A percentile compares a stretch with the other conserved stretches of the same genome.
These are phyloP conservation scores for Gastracanthus pulcherrimus DNA, from an alignment of 2,888 invertebrate species.

Conservation along the genomic window DNA sequence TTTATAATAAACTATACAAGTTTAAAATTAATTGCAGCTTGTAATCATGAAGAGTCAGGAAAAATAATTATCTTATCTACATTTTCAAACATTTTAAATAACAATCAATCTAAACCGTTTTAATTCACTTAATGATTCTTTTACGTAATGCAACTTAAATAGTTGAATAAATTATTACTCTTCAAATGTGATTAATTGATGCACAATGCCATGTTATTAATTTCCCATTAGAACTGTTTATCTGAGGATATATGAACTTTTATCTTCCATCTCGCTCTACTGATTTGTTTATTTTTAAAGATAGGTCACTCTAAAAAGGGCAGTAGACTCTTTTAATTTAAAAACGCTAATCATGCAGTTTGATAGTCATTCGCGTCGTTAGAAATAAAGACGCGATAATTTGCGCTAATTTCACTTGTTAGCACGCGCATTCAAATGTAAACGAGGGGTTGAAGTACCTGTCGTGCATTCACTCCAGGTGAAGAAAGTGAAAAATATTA, in stretches of 20 bases:
- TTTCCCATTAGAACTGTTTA: not conserved
- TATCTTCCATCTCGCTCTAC: not conserved
- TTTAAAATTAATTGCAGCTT: not conserved
- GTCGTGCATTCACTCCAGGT: not conserved
- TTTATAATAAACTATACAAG: not conserved
- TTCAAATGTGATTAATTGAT: not conserved
- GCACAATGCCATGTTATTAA: not conserved
- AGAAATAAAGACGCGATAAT: conserved; percentile 35
- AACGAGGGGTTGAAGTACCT: not conserved
- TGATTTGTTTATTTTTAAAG: not conserved
- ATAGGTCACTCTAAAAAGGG: conserved; percentile 1
- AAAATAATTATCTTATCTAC: conserved; percentile 23
- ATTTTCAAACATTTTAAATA: conserved; percentile 28
- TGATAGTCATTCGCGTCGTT: conserved; percentile 1
- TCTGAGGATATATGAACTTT: not conserved
- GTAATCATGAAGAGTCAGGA: not conserved
- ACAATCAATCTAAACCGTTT: conserved; percentile 24
- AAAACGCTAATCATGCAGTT: not conserved
- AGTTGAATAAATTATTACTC: conserved; percentile 1
- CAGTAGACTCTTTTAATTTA: conserved; percentile 15
- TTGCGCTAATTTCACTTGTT: conserved; percentile 23
- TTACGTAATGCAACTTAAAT: conserved; percentile 5
- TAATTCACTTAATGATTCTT: not conserved
- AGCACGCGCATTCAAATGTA: not conserved
- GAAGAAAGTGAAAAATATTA: too few relatives aligned